Conservation (phyloP, 2,797 vertebrate species). For the Thalassophryne amazonica region DNA sequence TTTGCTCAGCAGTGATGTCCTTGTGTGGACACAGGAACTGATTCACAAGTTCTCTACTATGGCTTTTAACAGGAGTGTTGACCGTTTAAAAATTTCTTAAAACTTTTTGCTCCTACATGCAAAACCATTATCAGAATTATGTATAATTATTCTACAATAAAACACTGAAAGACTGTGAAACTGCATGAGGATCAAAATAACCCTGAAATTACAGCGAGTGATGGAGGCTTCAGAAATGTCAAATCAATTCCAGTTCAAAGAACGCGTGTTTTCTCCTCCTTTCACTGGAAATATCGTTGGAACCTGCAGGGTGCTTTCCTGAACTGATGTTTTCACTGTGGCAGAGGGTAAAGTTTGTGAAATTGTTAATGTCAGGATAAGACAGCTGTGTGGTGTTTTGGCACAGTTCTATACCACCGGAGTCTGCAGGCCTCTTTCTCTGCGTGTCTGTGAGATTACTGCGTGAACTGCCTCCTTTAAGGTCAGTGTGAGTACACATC, state of each 20-base stretch:
- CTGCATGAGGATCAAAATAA: neutral
- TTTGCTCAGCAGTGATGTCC: too few relatives aligned
- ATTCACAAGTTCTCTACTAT: too few relatives aligned
- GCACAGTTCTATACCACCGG: too few relatives aligned
- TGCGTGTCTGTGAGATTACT: conserved; percentile 16
- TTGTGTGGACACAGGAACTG: too few relatives aligned
- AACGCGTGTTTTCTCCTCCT: neutral
- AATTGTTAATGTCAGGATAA: conserved; percentile 42
- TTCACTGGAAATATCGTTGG: conserved; percentile 3
- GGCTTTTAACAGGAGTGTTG: too few relatives aligned
- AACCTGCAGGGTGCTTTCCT: conserved; percentile 18
- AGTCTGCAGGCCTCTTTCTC: conserved; percentile 15
- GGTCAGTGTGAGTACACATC: conserved; percentile 11
- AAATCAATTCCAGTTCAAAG: neutral
- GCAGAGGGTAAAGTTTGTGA: conserved; percentile 38
- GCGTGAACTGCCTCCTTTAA: conserved; percentile 7
- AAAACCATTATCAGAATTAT: neutral
- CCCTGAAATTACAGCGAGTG: neutral
- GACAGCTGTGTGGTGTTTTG: conserved; percentile 34
- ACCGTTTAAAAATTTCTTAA: too few relatives aligned
- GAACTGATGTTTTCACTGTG: conserved; percentile 13
- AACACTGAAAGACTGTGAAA: neutral
- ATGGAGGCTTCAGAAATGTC: neutral
- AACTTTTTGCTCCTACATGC: neutral
- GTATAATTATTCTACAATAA: neutral